Base-by-base conservation (phyloP, 2,888 invertebrate species). In the Phrixothrix hirtus region DNA sequence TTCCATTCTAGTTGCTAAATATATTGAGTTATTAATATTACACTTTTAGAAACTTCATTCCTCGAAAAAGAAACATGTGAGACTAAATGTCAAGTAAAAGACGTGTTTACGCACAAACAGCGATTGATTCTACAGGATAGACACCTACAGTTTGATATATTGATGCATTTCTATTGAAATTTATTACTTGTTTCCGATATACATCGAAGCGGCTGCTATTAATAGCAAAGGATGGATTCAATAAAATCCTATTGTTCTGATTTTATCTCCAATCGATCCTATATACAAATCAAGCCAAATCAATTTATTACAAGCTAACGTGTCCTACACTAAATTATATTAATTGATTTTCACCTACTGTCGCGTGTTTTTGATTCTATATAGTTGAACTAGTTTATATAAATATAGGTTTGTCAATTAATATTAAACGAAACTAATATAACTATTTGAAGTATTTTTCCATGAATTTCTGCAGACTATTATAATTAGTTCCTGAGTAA, bases 81-180 rank as follows among this genome's bases (percentile, higher is more conserved):
- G 50, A 50, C 43, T 50, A 50, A 50, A 50, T 43, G 50, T 50
- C 50, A 42, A 32, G 42, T 44, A 44, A 44, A 44, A 43, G 43
- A 43, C 31, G 43, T 50, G 50, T 50, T 50, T 50, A 50, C 44
- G 50, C 50, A 50, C 50, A 50, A 50, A 38, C 44, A 43, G 44
- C 43, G 50, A 50, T 50, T 50, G 50, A 50, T 50, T 50, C 36
- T 50, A 11, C 31, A 43, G 43, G 37, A 49, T 50, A 38, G 50
- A 50, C 43, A 50, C 42, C 50, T 43, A 50, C 43, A 38, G 44
- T 50, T 43, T 50, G 50, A 50, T 50, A 31, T 50, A 50, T 50
- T 37, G 50, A 37, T 27, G 35, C 32, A 42, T 42, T 42, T 34
- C 41, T 35, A 48, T 41, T 48, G 48, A 48, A 48, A 48, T 48